Evolutionary conservation across 2,888 invertebrate genomes (phyloP), one percentile per base, ranked within the genome.

Genomic region (Glyphotaelius pellucidus): DNA sequence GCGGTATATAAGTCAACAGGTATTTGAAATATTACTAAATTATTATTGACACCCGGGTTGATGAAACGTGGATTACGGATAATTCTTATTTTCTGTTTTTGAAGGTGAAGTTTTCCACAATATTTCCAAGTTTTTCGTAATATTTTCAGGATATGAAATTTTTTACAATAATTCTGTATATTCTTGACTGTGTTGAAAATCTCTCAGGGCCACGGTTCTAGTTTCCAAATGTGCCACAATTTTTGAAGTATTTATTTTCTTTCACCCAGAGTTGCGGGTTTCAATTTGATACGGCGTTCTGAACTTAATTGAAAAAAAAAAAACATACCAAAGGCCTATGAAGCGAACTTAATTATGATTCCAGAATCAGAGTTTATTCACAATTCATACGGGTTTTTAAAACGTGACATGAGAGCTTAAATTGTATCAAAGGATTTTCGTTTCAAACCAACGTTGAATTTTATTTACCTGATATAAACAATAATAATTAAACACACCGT

Each of bases 361-460:
- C 15, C 35, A 32, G 38, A 83, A 83, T 83, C 83, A 83, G 83
- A 83, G 25, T 83, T 83, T 81, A 35, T 83, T 35, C 35, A 83
- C 32, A 83, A 25, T 25, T 83, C 35, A 83, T 83, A 38, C 35
- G 38, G 19, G 83, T 83, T 83, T 83, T 83, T 19, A 83, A 25
- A 35, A 83, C 83, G 83, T 83, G 83, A 83, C 32, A 83, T 35
- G 83, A 83, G 83, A 35, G 35, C 35, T 83, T 35, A 35, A 83
- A 19, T 35, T 35, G 25, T 25, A 83, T 83, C 83, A 83, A 83
- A 83, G 38, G 83, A 35, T 83, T 83, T 31, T 35, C 35, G 25
- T 83, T 83, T 83, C 19, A 35, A 35, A 19, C 19, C 35, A 32
- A 83, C 25, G 83, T 19, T 35, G 83, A 38, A 25, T 83, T 83